A percentile compares a stretch with the other conserved stretches of the same genome.
phyloP scores from a whole-genome alignment of 2,888 invertebrate species.

The Apotomis capreana region DNA sequence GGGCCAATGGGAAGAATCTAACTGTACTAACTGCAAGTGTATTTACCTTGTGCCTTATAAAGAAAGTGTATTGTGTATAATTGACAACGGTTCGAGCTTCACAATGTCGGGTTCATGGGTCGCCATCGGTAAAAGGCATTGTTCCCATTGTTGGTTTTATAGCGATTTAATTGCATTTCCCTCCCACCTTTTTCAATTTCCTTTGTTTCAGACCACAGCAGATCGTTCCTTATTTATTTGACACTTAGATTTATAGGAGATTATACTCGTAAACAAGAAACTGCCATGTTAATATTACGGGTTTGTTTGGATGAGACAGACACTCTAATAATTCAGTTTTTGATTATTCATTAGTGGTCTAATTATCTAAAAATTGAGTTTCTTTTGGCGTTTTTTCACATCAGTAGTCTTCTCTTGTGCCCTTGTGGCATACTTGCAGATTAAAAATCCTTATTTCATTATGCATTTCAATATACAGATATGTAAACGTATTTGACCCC shows the following conservation, averaged over 20 bases:
- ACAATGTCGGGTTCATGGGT: slow-evolving; percentile 33
- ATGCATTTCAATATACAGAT: too few species aligned
- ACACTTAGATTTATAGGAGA: not conserved
- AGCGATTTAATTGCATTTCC: slow-evolving; percentile 28
- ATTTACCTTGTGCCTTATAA: not conserved
- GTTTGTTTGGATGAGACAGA: too few species aligned
- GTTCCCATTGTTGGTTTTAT: slow-evolving; percentile 25
- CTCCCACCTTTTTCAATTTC: slow-evolving; percentile 26
- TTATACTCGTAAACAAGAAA: too few species aligned
- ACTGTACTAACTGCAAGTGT: not conserved
- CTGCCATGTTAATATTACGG: too few species aligned
- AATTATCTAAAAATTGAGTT: too few species aligned
- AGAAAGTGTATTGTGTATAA: slow-evolving; percentile 10
- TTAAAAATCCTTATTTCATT: too few species aligned
- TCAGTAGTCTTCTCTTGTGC: too few species aligned
- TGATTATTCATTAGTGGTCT: too few species aligned
- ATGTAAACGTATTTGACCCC: too few species aligned
- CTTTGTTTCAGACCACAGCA: slow-evolving; percentile 3
- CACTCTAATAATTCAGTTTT: too few species aligned
- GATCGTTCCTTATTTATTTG: slow-evolving; percentile 28
- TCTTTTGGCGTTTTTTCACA: too few species aligned
- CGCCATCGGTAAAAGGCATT: slow-evolving; percentile 28
- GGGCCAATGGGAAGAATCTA: not conserved
- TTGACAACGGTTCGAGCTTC: slow-evolving; percentile 4
- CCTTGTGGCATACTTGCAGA: too few species aligned